Conservation (phyloP, 2,113 vertebrate species). For the Epinephelus moara region DNA sequence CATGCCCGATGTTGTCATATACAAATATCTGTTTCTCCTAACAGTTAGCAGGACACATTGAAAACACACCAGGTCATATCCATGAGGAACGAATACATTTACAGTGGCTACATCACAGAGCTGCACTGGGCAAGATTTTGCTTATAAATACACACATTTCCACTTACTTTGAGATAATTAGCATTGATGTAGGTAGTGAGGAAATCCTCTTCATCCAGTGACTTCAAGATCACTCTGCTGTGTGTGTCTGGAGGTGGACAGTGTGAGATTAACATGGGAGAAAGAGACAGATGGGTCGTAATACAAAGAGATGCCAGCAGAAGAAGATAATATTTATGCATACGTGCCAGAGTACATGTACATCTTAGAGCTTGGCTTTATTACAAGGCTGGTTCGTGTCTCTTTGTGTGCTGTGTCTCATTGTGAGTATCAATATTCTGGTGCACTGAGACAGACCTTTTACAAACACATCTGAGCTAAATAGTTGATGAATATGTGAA, state of each 20-base stretch:
- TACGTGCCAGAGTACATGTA: background rate
- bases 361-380: background rate
- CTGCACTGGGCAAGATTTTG: background rate
- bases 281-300: background rate
- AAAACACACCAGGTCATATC: background rate
- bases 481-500: constrained; percentile 19
- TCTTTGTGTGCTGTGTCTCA: background rate
- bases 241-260: constrained; percentile 90
- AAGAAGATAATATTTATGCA: background rate
- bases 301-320: constrained; percentile 3
- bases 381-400: background rate
- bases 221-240: constrained; percentile 96
- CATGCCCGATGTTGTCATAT: background rate
- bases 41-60: background rate
- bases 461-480: background rate
- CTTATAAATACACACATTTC: background rate
- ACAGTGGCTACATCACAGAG: background rate
- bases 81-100: background rate
- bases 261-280: constrained; percentile 23
- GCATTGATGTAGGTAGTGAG: constrained; percentile 97
- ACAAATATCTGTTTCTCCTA: background rate
- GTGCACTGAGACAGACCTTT: background rate
- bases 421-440: constrained; percentile 12
- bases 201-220: constrained; percentile 92
- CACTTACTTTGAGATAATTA: constrained; percentile 95